Evolutionary conservation across 1,140 invertebrate genomes (phyloP).

Genomic region (Apis florea): DNA sequence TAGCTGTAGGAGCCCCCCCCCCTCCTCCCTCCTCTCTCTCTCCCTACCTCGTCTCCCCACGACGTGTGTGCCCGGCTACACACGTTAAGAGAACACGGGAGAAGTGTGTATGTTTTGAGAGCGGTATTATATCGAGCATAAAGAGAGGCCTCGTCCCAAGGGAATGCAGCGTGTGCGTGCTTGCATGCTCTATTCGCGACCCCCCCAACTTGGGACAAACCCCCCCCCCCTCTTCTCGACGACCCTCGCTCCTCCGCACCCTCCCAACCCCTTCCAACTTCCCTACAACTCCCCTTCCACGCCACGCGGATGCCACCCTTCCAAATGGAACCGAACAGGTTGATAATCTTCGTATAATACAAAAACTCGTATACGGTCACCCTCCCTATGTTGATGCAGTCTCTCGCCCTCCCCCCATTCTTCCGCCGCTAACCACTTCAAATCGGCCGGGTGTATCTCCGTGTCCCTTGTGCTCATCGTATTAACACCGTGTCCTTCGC

Average conservation of each 20-base stretch:
- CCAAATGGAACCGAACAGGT: slow-evolving; percentile 76
- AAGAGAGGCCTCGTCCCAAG: slow-evolving; percentile 78
- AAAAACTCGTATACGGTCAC: slow-evolving; percentile 75
- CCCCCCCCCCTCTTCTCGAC: slow-evolving; percentile 57
- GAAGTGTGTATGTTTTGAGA: slow-evolving; percentile 81
- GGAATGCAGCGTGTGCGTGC: slow-evolving; percentile 75
- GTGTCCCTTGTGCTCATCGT: slow-evolving; percentile 55
- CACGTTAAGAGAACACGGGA: slow-evolving; percentile 71
- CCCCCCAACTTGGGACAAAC: slow-evolving; percentile 61
- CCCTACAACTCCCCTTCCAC: slow-evolving; percentile 37
- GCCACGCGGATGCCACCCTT: slow-evolving; percentile 16
- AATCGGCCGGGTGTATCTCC: slow-evolving; percentile 33
- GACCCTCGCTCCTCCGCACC: slow-evolving; percentile 41
- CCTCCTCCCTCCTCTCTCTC: background rate
- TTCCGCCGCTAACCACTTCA: slow-evolving; percentile 50
- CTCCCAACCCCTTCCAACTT: slow-evolving; percentile 63
- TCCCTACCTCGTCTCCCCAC: slow-evolving; percentile 36
- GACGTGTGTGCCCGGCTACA: slow-evolving; percentile 44
- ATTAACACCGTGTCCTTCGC: slow-evolving; percentile 65
- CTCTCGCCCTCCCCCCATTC: slow-evolving; percentile 60
- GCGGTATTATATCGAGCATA: slow-evolving; percentile 81
- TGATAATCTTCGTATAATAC: slow-evolving; percentile 80
- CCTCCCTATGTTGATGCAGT: slow-evolving; percentile 42
- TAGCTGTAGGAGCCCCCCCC: slow-evolving; percentile 26
- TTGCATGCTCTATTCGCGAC: slow-evolving; percentile 71